Base-by-base conservation (phyloP, 2,888 invertebrate genomes). In the Pherbina coryleti region DNA sequence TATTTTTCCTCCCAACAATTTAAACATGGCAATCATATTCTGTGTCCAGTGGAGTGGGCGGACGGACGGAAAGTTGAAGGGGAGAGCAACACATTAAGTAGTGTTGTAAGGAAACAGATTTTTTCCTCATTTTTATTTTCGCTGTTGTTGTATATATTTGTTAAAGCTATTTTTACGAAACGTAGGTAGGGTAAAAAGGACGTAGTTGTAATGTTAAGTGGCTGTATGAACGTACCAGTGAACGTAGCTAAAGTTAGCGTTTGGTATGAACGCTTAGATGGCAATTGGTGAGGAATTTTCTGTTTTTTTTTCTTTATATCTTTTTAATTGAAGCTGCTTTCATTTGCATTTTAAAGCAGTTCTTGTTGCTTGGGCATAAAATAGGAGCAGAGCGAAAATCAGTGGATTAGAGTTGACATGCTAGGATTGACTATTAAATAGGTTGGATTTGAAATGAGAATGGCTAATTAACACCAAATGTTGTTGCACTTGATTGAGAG, bases 11-110 rank as follows among this genome's bases (percentile, higher is more conserved):
- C 60, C 57, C 22, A 81, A 81, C 79, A 82, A 82, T 82, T 83
- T 83, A 62, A 81, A 79, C 81, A 82, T 82, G 84, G 84, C 83
- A 85, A 85, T 85, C 84, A 81, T 79, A 78, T 80, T 81, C 81
- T 82, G 80, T 81, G 81, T 72, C 72, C 77, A 51, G 55, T 55
- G 19, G 17, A 9, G 37, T 31, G 19, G 44, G 9, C 57, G 28
- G n/a, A n/a, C n/a, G n/a, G n/a, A n/a, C n/a, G n/a, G n/a, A 53
- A 9, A 3, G 22, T 5, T 9, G 37, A 22, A 7, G 28, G 37
- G 64, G 31, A n/a, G 31, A 8, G 5, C 28, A 31, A 11, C 31
- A 31, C 31, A 31, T 64, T 28, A 60, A 60, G 64, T 31, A 31
- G 55, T 55, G 55, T 44, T 44, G 11, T n/a, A 64, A 64, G 64